Conservation (phyloP, 2,113 vertebrate species). For the Ramphastos sulfuratus region DNA sequence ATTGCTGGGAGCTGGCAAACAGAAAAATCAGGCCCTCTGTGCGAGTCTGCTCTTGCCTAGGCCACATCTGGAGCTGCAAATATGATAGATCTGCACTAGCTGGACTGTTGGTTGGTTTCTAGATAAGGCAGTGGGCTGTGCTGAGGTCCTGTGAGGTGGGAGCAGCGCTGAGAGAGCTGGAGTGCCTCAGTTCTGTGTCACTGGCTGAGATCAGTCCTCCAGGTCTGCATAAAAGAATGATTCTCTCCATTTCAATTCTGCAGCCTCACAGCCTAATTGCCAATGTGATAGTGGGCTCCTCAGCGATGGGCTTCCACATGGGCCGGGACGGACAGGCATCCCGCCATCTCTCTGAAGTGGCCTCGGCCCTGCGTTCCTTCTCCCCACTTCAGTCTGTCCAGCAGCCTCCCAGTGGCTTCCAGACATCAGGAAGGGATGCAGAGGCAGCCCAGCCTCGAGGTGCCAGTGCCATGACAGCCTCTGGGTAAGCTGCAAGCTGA, state of each 20-base stretch:
- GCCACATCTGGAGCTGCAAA: not conserved
- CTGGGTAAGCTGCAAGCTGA: slow-evolving; percentile 78
- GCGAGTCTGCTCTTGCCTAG: not conserved
- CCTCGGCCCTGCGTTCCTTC: slow-evolving; percentile 89
- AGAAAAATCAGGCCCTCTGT: not conserved
- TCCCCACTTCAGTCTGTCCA: slow-evolving; percentile 86
- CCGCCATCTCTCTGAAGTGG: slow-evolving; percentile 84
- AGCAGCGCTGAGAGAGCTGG: not conserved
- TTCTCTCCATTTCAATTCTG: slow-evolving; percentile 8
- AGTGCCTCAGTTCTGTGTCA: not conserved
- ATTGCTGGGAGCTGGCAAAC: not conserved
- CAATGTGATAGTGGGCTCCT: slow-evolving; percentile 87
- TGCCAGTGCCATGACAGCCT: slow-evolving; percentile 82
- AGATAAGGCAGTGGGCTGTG: not conserved
- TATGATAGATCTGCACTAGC: not conserved
- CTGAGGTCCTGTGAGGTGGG: not conserved
- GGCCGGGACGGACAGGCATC: slow-evolving; percentile 82
- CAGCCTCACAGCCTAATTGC: slow-evolving; percentile 95
- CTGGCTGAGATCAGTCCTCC: not conserved
- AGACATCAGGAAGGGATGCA: slow-evolving; percentile 34
- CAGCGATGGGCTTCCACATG: slow-evolving; percentile 81
- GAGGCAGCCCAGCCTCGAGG: slow-evolving; percentile 69
- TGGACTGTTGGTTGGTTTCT: not conserved
- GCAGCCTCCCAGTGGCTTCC: slow-evolving; percentile 74
- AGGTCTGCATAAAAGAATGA: not conserved